phyloP scores from a whole-genome alignment of 1,140 invertebrate species.

The Drosophila bifasciata region DNA sequence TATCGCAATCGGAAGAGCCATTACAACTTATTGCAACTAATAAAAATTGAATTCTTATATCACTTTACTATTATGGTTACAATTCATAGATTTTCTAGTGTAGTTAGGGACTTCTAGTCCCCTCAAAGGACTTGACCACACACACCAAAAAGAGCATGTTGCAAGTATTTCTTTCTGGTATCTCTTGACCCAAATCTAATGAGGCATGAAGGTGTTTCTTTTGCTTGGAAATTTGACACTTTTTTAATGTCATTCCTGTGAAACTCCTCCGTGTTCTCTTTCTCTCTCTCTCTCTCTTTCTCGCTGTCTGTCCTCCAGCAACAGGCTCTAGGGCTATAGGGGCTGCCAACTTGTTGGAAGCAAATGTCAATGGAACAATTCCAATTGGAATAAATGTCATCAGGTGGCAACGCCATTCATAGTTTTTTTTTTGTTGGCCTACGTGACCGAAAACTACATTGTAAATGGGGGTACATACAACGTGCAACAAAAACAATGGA shows the following conservation, averaged over 20 bases:
- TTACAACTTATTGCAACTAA: too few relatives aligned
- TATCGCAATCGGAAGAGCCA: too few relatives aligned
- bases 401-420: slow-evolving; percentile 65
- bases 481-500: slow-evolving; percentile 41
- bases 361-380: slow-evolving; percentile 20
- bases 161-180: background rate
- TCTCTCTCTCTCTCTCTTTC: slow-evolving; percentile 2
- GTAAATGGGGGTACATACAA: slow-evolving; percentile 6
- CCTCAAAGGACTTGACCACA: too few relatives aligned
- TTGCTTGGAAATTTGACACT: slow-evolving; percentile 51
- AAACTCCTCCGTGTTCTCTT: too few relatives aligned
- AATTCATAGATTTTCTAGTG: too few relatives aligned
- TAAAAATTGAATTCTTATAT: too few relatives aligned
- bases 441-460: slow-evolving; percentile 68
- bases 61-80: too few relatives aligned
- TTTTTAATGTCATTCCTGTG: too few relatives aligned
- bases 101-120: too few relatives aligned
- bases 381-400: slow-evolving; percentile 52
- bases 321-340: slow-evolving; percentile 35
- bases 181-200: slow-evolving; percentile 55
- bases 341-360: slow-evolving; percentile 12
- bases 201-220: slow-evolving; percentile 49
- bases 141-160: too few relatives aligned
- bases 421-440: slow-evolving; percentile 54
- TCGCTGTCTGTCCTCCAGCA: slow-evolving; percentile 19